Base-by-base conservation (phyloP, 1,140 invertebrate species). In the Drosophila mauritiana region DNA sequence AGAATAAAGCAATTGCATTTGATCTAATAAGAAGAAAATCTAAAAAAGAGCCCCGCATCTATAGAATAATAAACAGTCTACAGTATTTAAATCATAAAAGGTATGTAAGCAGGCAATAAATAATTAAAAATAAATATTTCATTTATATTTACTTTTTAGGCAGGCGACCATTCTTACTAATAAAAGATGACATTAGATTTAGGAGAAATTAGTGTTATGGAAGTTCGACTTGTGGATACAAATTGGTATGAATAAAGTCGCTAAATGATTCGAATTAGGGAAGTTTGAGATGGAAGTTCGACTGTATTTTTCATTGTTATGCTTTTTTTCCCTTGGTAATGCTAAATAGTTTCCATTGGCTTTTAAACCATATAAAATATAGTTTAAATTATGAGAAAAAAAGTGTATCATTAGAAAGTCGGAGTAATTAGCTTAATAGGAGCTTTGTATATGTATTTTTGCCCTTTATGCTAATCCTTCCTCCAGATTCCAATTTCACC, bases 261-360 rank as follows among this genome's bases (percentile, higher is more conserved):
- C 17, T 12, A 3, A 46, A 42, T 15, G 27, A n/a, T 27, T 27
- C 22, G 13, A 48, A 7, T 48, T n/a, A 27, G 22, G 22, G 22
- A 48, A 51, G 48, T 51, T 51, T 3, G 27, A 51, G 25, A 6
- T 34, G n/a, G 27, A 34, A 51, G 48, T 51, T 51, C 27, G 48
- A 34, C 48, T 51, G n/a, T 17, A 34, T 12, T 17, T 34, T 34
- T 51, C 13, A 51, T 51, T 51, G 7, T 12, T 15, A 10, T 15
- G 17, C 12, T 12, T 31, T 27, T n/a, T 49, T 27, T 27, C 3
- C 11, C 6, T 15, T n/a, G 8, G 0, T 12, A 13, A 25, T n/a
- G 31, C 10, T 15, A 15, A 15, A 31, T 15, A 1, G n/a, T 48
- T n/a, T n/a, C 10, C 2, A 48, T 2, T 48, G 15, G 7, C 7